Evolutionary conservation across 2,113 vertebrate genomes (phyloP), one percentile per base, ranked within the genome.

Genomic region (Pseudopodoces humilis): DNA sequence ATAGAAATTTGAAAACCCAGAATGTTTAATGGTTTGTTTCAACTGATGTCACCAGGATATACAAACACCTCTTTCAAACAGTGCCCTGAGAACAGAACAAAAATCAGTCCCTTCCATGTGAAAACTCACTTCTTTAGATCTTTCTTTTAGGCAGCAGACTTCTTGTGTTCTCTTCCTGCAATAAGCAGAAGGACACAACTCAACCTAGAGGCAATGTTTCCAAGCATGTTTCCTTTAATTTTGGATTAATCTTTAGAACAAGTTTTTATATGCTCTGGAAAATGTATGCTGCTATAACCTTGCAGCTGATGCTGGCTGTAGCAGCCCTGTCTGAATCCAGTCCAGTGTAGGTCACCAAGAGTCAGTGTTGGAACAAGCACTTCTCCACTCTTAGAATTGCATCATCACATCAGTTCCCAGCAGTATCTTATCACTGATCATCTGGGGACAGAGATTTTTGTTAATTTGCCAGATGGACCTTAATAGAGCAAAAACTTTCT

Each of bases 11-110:
- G n/a, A 94, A 87, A 86, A 70, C 24, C 11, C 55, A n/a, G 19
- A 69, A 49, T 31, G 28, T 69, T 87, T 78, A 95, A 81, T 56
- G 21, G 62, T 81, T 83, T 96, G 52, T 78, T 94, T 94, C 78
- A 85, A 69, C 44, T 92, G 64, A 75, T 33, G n/a, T 86, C 82
- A 96, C 44, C 22, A 39, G 93, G 68, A 68, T 83, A 71, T 33
- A 92, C 35, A 95, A 94, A 93, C 78, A 92, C 43, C 49, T 96
- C 81, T 93, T 94, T 93, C 60, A 94, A 96, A 93, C 30, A 70
- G 47, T 58, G 31, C 46, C 71, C 78, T 82, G 20, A 83, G 33
- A 95, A 81, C 16, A 83, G 67, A 70, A 62, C 21, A 81, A 93
- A 92, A 95, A 90, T 86, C 43, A 90, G 55, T 72, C 44, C 24